Base-by-base conservation (phyloP, 2,888 invertebrate species). In the Pseudococcus viburni region DNA sequence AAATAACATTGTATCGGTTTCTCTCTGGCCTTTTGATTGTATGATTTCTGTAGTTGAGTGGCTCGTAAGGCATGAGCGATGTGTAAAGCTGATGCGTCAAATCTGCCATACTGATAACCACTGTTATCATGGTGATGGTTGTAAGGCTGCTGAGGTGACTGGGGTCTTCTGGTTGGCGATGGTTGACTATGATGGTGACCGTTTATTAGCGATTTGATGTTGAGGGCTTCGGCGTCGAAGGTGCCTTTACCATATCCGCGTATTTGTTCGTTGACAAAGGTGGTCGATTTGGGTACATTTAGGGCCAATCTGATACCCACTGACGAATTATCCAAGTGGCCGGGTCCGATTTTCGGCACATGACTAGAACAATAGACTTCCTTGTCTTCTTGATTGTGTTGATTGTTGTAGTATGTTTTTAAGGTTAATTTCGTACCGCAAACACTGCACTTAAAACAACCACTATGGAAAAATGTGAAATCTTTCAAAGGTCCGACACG, bases 291-390 rank as follows among this genome's bases (percentile, higher is more conserved):
- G 89, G 97, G 97, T 88, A 96, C 97, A 92, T 97, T 97, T 89
- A 98, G 93, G 7, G 97, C 97, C 90, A 96, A 96, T 89, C 97
- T 93, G 91, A 98, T 98, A 90, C 96, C 97, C 90, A 98, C 97
- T 5, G 97, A 95, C 86, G 96, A 95, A 90, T 96, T 96, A 92
- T 98, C 97, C 91, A 98, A 93, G 92, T 97, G 97, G 8, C 97
- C 97, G 0, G 97, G 96, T 0, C 97, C 97, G 90, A 97, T 97
- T 93, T 98, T 98, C 89, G 98, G 98, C 92, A 98, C 98, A 93
- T 99, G 99, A 91, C 97, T 97, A 91, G 96, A 96, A 92, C 99
- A 98, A 92, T 98, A 98, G 86, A 98, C 97, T 93, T 99, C 98
- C 91, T 97, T 97, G 93, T 98, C 98, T 91, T 97, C 97, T 90